phyloP scores from a whole-genome alignment of 2,888 invertebrate genomes.

The Villa cingulata region DNA sequence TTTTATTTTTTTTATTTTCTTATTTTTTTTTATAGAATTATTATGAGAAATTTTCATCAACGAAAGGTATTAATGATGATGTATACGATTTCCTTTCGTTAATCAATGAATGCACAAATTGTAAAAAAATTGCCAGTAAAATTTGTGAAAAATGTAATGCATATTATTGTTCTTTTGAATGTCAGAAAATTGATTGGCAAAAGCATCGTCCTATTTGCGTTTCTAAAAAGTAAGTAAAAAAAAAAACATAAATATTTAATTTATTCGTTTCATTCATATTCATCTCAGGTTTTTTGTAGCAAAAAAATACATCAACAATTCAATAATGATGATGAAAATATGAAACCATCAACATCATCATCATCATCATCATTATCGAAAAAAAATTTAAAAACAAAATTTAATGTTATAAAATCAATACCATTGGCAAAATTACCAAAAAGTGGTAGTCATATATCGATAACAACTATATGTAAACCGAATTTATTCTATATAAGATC shows the following conservation, averaged over 20 bases:
- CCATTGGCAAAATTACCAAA: background rate
- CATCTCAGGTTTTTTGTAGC: background rate
- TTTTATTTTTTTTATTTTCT: no score
- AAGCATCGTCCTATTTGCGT: slow-evolving; percentile 21
- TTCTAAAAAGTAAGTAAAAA: background rate
- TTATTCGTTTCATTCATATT: no score
- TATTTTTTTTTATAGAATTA: background rate
- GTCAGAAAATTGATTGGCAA: slow-evolving; percentile 23
- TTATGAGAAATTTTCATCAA: background rate
- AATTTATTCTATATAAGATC: slow-evolving; percentile 3
- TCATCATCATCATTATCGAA: background rate
- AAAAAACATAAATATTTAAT: no score
- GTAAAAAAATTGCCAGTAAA: slow-evolving; percentile 16
- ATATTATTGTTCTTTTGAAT: slow-evolving; percentile 23
- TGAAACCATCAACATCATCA: background rate
- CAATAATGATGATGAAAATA: background rate
- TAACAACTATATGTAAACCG: background rate
- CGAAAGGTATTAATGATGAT: background rate
- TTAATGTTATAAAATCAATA: background rate
- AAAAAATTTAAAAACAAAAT: background rate
- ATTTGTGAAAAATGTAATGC: slow-evolving; percentile 20
- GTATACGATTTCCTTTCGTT: background rate
- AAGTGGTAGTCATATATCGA: background rate
- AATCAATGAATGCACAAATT: slow-evolving; percentile 8
- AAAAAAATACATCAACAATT: background rate